phyloP scores from a whole-genome alignment of 2,888 invertebrate species.

The Prosopocoilus inquinatus region DNA sequence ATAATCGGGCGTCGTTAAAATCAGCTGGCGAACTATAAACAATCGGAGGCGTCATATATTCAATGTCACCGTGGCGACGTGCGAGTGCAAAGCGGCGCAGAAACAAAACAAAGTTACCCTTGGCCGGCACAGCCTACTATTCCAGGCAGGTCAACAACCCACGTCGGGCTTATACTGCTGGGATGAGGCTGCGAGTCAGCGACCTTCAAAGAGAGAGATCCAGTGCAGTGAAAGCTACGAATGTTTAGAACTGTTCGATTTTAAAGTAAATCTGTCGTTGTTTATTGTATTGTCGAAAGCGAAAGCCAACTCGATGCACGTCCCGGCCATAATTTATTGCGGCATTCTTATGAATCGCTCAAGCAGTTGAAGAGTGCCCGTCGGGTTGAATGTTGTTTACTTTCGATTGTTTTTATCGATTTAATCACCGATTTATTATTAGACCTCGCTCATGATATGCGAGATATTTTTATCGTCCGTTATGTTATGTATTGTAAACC shows the following conservation, averaged over 20 bases:
- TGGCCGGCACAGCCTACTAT: conserved; percentile 33
- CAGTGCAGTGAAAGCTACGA: conserved; percentile 33
- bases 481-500: no score
- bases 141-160: conserved; percentile 26
- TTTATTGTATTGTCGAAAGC: not conserved
- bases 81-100: conserved; percentile 1
- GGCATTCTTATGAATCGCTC: no score
- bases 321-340: not conserved
- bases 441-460: no score
- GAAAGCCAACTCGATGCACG: no score
- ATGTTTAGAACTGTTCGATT: not conserved
- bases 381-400: no score
- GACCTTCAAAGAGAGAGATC: conserved; percentile 27
- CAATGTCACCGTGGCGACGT: not conserved
- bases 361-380: no score
- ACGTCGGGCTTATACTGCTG: conserved; percentile 23
- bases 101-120: conserved; percentile 43
- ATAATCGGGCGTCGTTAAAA: no score
- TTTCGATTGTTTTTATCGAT: no score
- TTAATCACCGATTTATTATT: no score
- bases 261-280: not conserved
- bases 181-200: conserved; percentile 31
- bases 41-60: no score
- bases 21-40: no score
- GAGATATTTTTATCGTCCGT: no score